Conservation (phyloP, 2,888 invertebrate genomes). For the Hirtodrosophila alboralis region DNA sequence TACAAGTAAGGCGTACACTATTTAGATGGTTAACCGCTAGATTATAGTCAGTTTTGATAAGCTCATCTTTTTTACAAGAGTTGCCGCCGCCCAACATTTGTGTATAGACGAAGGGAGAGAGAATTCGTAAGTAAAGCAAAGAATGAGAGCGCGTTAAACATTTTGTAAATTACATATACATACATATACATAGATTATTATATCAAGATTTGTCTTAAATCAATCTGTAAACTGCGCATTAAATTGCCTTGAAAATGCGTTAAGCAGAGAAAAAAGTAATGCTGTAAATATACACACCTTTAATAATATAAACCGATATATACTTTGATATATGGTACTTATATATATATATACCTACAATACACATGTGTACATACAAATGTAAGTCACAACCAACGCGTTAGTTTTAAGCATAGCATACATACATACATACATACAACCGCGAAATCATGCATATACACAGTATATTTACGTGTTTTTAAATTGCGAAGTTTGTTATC, state of each 20-base stretch:
- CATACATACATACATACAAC: slow-evolving; percentile 18
- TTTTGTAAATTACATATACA: slow-evolving; percentile 49
- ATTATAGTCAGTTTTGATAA: slow-evolving; percentile 35
- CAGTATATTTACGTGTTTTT: slow-evolving; percentile 48
- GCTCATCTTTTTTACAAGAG: slow-evolving; percentile 51
- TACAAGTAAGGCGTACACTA: slow-evolving; percentile 37
- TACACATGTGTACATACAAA: slow-evolving; percentile 5
- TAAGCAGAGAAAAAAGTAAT: slow-evolving; percentile 56
- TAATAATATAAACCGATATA: slow-evolving; percentile 30
- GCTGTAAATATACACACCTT: slow-evolving; percentile 55
- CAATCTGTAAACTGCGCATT: slow-evolving; percentile 61
- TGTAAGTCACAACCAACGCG: slow-evolving; percentile 30
- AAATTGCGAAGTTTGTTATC: slow-evolving; percentile 49
- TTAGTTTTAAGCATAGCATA: slow-evolving; percentile 34
- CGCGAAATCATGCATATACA: slow-evolving; percentile 12
- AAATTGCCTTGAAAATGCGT: slow-evolving; percentile 66
- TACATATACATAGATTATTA: slow-evolving; percentile 31
- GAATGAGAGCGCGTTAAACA: slow-evolving; percentile 35
- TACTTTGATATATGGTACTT: slow-evolving; percentile 31
- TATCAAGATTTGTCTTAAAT: slow-evolving; percentile 29
- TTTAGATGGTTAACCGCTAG: slow-evolving; percentile 34
- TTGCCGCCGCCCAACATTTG: slow-evolving; percentile 67
- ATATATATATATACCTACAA: slow-evolving; percentile 10
- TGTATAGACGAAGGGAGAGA: slow-evolving; percentile 33
- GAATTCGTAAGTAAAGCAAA: neutral